phyloP scores from a whole-genome alignment of 2,888 invertebrate genomes.

The Brenthis ino region DNA sequence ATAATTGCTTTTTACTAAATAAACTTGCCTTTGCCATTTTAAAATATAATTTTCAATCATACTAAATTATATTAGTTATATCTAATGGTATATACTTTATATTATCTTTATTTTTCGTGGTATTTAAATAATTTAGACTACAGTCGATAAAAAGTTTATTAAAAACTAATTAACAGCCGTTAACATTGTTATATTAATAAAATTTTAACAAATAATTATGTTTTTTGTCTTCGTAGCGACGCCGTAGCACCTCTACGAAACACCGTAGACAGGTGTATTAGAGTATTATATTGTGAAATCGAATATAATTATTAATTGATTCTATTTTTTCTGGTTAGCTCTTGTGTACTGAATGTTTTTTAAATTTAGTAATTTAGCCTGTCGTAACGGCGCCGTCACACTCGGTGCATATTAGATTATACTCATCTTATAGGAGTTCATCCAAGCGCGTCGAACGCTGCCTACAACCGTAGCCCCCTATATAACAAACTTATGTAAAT shows the following conservation, averaged over 20 bases:
- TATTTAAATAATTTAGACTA: too few relatives aligned
- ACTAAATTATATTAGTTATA: too few relatives aligned
- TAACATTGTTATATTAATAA: not conserved
- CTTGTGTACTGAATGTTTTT: conserved; percentile 8
- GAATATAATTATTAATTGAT: not conserved
- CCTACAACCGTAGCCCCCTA: conserved; percentile 37
- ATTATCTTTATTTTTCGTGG: too few relatives aligned
- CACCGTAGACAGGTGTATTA: conserved; percentile 52
- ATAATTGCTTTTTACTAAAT: too few relatives aligned
- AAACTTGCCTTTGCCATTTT: too few relatives aligned
- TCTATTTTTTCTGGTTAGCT: not conserved
- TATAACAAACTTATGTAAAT: conserved; percentile 44
- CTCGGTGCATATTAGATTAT: conserved; percentile 50
- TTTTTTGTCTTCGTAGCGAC: conserved; percentile 52
- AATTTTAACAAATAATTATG: not conserved
- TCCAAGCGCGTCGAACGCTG: conserved; percentile 52
- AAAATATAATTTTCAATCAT: too few relatives aligned
- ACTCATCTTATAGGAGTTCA: conserved; percentile 51
- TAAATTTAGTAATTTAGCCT: conserved; percentile 31
- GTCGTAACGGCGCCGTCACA: conserved; percentile 51
- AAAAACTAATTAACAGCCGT: not conserved
- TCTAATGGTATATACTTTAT: too few relatives aligned
- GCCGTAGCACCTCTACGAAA: conserved; percentile 69
- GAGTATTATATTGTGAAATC: not conserved
- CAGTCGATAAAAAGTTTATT: too few relatives aligned